Evolutionary conservation across 2,113 vertebrate genomes (phyloP), one percentile per base, ranked within the genome.

Genomic region (Spheniscus mendiculus): DNA sequence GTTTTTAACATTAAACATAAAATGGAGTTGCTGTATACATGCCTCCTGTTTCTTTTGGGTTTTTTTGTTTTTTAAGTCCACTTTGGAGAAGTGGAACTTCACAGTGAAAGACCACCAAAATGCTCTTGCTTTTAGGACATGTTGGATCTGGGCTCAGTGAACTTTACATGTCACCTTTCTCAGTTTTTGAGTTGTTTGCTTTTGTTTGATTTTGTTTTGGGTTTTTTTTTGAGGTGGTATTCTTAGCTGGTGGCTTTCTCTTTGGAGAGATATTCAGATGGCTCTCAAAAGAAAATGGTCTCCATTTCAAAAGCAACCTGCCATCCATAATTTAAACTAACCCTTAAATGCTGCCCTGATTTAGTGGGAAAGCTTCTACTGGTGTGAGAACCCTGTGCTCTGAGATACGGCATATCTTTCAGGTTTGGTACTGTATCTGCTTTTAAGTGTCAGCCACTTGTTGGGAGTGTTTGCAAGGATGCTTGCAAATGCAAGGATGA

Each of bases 241-340:
- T 93, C 21, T 13, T 73, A 34, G 59, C 17, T 55, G 23, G 40
- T 69, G 50, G 32, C 23, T 78, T 61, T 59, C 11, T 62, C n/a
- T 74, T 66, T 4, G 3, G 17, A 66, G 32, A 25, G 25, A 9
- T 36, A 42, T 6, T 69, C 49, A 44, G 19, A 23, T 50, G 80
- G 11, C 30, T 86, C 32, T 82, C 27, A 30, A 34, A 66, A 66
- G 45, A 74, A 70, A 67, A 71, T 29, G 16, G 42, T 80, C 21
- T 86, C 27, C 22, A 22, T 59, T 94, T 93, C 74, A 63, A 78
- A 82, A 83, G n/a, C 55, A 92, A 14, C 36, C 30, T 65, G 12
- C 29, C 3, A 26, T 82, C 26, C 22, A 5, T 83, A 61, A 71
- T 42, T 91, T 70, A 74, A 85, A 72, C 20, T 56, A 76, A 56